Percentiles rank a stretch among this genome's conserved stretches.
Evolutionary conservation across 2,113 vertebrate genomes (phyloP).

Genomic region (Phaetusa simplex): DNA sequence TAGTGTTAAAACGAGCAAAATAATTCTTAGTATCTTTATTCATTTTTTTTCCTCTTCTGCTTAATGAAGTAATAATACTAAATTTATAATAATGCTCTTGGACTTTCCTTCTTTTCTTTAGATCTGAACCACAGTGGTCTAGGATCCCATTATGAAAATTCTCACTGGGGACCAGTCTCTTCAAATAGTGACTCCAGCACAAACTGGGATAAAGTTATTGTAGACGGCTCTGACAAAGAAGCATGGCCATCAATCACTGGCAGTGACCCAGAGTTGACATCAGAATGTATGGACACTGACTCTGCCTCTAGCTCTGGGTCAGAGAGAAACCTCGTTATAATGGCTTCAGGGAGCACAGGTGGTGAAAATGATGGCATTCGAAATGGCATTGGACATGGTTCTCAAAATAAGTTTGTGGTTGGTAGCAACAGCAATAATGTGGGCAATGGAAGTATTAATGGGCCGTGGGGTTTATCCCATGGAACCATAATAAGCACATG

Average conservation of each 20-base stretch:
- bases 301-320: conserved; percentile 89
- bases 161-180: conserved; percentile 90
- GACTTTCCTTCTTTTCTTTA: conserved; percentile 69
- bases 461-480: conserved; percentile 81
- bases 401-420: conserved; percentile 83
- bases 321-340: conserved; percentile 86
- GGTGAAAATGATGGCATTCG: conserved; percentile 82
- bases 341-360: conserved; percentile 82
- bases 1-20: background rate
- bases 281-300: conserved; percentile 96
- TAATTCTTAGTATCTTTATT: background rate
- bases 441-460: conserved; percentile 84
- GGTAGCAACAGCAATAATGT: conserved; percentile 91
- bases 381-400: conserved; percentile 83
- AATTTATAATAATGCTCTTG: background rate
- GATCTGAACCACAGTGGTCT: conserved; percentile 90
- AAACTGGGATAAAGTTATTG: conserved; percentile 92
- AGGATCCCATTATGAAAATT: conserved; percentile 95
- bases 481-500: conserved; percentile 86
- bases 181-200: conserved; percentile 89
- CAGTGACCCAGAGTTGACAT: conserved; percentile 88
- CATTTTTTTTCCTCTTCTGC: background rate
- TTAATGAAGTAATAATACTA: background rate
- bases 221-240: conserved; percentile 88
- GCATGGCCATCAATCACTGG: conserved; percentile 86